phyloP scores from a whole-genome alignment of 2,797 vertebrate genomes.

The Sebastes glaucus region DNA sequence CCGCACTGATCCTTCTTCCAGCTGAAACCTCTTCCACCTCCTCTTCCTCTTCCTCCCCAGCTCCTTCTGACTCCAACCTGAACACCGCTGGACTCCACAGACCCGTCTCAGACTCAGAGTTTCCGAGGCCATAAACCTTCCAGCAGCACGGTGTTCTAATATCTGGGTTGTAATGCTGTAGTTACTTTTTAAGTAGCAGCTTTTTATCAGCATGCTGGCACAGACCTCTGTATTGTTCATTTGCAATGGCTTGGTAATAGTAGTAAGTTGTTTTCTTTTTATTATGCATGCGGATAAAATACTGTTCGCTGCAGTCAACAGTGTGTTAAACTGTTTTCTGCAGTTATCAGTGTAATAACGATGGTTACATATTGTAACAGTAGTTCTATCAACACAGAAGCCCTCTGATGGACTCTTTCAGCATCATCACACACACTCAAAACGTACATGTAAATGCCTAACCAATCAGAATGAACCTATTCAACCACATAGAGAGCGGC shows the following conservation, averaged over 20 bases:
- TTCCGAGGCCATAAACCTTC: slow-evolving; percentile 86
- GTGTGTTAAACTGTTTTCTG: slow-evolving; percentile 37
- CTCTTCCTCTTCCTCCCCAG: slow-evolving; percentile 85
- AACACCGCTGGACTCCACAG: slow-evolving; percentile 87
- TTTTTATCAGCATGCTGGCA: slow-evolving; percentile 74
- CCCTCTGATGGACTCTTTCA: slow-evolving; percentile 14
- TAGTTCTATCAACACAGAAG: slow-evolving; percentile 27
- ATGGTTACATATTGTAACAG: slow-evolving; percentile 57
- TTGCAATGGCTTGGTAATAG: slow-evolving; percentile 65
- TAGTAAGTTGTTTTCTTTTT: slow-evolving; percentile 35
- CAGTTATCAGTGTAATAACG: slow-evolving; percentile 45
- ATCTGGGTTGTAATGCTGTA: slow-evolving; percentile 59
- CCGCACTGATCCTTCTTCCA: slow-evolving; percentile 85
- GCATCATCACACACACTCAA: background rate
- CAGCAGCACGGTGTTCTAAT: slow-evolving; percentile 39
- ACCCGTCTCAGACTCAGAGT: slow-evolving; percentile 91
- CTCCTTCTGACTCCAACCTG: slow-evolving; percentile 71
- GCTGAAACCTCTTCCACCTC: slow-evolving; percentile 86
- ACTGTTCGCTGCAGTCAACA: slow-evolving; percentile 45
- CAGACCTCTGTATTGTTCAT: slow-evolving; percentile 65
- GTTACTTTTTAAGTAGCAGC: slow-evolving; percentile 58
- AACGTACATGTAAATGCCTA: slow-evolving; percentile 3
- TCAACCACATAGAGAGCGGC: background rate
- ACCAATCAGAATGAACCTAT: slow-evolving; percentile 7
- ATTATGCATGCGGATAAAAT: slow-evolving; percentile 66